Evolutionary conservation across 2,797 vertebrate genomes (phyloP).

Genomic region (Hozukius guyotensis): DNA sequence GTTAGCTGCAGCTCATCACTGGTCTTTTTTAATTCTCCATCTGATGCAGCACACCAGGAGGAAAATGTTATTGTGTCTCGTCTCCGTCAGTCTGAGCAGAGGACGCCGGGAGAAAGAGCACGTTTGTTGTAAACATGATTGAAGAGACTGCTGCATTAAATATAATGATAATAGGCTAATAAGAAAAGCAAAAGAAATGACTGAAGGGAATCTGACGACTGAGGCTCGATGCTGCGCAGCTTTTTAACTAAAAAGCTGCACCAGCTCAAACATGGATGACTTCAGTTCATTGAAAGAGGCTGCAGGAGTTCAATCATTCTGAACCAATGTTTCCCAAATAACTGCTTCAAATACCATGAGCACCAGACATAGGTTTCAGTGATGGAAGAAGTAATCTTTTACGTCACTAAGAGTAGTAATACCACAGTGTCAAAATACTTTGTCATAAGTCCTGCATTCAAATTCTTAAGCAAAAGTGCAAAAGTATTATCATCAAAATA

Average conservation of each 20-base stretch:
- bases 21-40: slow-evolving; percentile 2
- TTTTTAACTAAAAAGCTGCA: neutral
- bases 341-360: neutral
- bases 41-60: slow-evolving; percentile 1
- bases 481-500: too few species aligned
- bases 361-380: accelerated
- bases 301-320: neutral
- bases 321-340: neutral
- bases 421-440: neutral
- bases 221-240: neutral
- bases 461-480: neutral
- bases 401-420: neutral
- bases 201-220: neutral
- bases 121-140: slow-evolving; percentile 1
- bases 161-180: neutral
- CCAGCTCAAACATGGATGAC: neutral
- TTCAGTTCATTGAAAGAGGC: neutral
- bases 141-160: neutral
- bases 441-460: neutral
- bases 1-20: slow-evolving; percentile 42
- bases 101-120: neutral
- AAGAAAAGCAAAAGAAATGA: neutral
- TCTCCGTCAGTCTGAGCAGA: neutral
- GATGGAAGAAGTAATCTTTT: neutral
- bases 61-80: neutral